phyloP scores from a whole-genome alignment of 2,888 invertebrate genomes.

The Venusia cambrica region DNA sequence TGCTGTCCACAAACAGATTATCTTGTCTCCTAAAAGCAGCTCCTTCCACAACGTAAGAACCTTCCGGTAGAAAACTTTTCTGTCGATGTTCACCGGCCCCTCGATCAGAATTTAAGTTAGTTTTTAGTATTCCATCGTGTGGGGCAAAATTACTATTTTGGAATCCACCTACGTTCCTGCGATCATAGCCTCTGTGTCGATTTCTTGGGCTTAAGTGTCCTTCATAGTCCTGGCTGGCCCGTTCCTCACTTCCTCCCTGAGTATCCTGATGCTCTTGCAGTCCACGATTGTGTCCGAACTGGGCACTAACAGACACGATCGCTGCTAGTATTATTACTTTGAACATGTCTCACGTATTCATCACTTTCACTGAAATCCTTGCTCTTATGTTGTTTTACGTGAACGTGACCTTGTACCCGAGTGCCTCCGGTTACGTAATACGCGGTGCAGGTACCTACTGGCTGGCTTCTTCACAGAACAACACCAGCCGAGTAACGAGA shows the following conservation, averaged over 20 bases:
- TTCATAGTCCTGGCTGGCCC: background rate
- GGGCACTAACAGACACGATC: conserved; percentile 20
- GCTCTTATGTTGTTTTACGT: too few species aligned
- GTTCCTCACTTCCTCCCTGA: background rate
- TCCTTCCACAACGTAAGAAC: conserved; percentile 11
- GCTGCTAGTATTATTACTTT: conserved; percentile 14
- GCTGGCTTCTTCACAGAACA: too few species aligned
- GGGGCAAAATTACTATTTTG: conserved; percentile 15
- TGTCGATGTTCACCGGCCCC: background rate
- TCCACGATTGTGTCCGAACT: conserved; percentile 11
- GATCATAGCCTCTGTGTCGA: background rate
- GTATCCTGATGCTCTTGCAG: background rate
- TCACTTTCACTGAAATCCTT: conserved; percentile 14
- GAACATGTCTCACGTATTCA: conserved; percentile 14
- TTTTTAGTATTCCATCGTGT: conserved; percentile 13
- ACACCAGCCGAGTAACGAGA: too few species aligned
- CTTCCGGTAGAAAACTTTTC: conserved; percentile 6
- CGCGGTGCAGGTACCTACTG: too few species aligned
- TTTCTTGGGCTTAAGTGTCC: background rate
- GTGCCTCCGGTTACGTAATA: too few species aligned
- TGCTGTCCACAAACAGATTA: conserved; percentile 9
- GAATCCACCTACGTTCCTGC: conserved; percentile 9
- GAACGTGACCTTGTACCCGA: too few species aligned
- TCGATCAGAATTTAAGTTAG: conserved; percentile 11
- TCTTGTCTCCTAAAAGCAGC: conserved; percentile 14